phyloP scores from a whole-genome alignment of 2,797 vertebrate species.

The Chaunax sp. region DNA sequence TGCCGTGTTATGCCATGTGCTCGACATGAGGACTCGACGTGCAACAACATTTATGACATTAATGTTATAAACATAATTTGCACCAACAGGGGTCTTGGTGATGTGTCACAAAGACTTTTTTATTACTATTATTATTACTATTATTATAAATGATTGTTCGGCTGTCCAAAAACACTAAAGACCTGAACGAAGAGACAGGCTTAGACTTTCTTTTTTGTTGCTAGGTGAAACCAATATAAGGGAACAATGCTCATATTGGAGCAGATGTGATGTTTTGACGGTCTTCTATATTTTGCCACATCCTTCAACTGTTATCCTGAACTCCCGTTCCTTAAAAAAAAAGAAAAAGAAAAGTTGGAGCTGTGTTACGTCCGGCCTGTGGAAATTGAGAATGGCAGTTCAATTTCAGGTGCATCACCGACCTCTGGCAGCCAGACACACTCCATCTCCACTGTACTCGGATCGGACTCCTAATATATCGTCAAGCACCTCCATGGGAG shows the following conservation, averaged over 20 bases:
- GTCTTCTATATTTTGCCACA: conserved; percentile 22
- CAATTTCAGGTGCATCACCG: conserved; percentile 67
- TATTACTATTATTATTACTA: too few species aligned
- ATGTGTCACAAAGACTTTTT: too few species aligned
- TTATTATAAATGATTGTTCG: conserved; percentile 11
- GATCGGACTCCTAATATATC: conserved; percentile 58
- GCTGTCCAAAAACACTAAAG: too few species aligned
- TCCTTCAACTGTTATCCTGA: conserved; percentile 29
- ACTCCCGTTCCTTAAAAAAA: neutral
- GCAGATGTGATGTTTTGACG: conserved; percentile 26
- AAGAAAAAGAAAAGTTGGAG: neutral
- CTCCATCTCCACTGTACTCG: conserved; percentile 36
- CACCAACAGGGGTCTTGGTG: too few species aligned
- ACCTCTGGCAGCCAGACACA: conserved; percentile 46
- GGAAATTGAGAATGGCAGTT: conserved; percentile 67
- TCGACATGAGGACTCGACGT: too few species aligned
- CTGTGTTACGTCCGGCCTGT: neutral
- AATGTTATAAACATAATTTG: too few species aligned
- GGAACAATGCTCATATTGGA: conserved; percentile 41
- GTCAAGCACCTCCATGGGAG: conserved; percentile 28
- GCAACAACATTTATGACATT: too few species aligned
- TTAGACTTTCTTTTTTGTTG: conserved; percentile 63
- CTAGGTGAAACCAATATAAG: conserved; percentile 55
- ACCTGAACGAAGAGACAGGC: conserved; percentile 37
- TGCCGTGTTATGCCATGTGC: neutral